These are phyloP conservation scores for Cancer borealis DNA, from an alignment of 2,888 invertebrate species.

Conservation along the genomic window DNA sequence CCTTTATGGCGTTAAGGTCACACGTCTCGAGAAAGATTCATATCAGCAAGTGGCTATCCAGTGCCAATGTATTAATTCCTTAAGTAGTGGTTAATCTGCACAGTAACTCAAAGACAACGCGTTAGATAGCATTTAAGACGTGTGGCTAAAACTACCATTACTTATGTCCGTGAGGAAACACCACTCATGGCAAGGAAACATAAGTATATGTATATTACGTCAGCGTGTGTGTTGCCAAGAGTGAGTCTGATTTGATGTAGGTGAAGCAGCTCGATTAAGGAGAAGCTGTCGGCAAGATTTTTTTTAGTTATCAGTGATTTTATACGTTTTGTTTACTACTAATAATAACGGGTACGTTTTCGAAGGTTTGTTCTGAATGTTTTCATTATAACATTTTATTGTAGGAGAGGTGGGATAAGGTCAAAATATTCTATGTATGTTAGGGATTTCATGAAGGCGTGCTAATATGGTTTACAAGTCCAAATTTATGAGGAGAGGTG, in stretches of 20 bases:
- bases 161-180: not conserved
- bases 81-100: not conserved
- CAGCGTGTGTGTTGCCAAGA: slow-evolving; percentile 14
- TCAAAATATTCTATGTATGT: not conserved
- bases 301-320: not conserved
- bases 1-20: not conserved
- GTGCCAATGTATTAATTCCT: not conserved
- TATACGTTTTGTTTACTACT: not conserved
- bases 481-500: not conserved
- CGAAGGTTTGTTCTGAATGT: not conserved
- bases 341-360: not conserved
- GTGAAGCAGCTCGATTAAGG: not conserved
- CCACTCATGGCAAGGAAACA: not conserved
- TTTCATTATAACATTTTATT: not conserved
- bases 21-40: not conserved
- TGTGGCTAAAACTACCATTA: not conserved
- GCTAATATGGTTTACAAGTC: not conserved
- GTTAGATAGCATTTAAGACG: not conserved
- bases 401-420: not conserved
- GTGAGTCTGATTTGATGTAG: not conserved
- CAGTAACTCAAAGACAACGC: not conserved
- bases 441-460: not conserved
- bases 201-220: not conserved
- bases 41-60: not conserved
- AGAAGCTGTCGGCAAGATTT: not conserved